Evolutionary conservation across 1,140 invertebrate genomes (phyloP).

Genomic region (Caenorhabditis inopinata): DNA sequence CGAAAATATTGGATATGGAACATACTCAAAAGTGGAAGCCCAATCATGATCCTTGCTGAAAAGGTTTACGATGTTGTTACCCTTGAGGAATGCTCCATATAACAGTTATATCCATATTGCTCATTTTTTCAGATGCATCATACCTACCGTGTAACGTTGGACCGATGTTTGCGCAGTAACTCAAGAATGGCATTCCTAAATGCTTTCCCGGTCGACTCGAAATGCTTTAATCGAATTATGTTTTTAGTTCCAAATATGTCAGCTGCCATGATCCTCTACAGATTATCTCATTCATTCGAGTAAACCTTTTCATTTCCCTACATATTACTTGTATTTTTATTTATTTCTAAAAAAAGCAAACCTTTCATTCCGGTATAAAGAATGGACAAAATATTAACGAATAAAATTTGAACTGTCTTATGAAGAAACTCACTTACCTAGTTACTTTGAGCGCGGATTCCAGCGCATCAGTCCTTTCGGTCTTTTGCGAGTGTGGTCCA

Average conservation of each 20-base stretch:
- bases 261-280: constrained; percentile 24
- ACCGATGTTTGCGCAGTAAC: neutral
- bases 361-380: neutral
- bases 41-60: too few relatives aligned
- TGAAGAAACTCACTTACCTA: too few relatives aligned
- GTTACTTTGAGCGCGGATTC: too few relatives aligned
- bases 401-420: neutral
- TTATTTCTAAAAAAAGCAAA: neutral
- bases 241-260: constrained; percentile 13
- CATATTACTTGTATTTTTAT: neutral
- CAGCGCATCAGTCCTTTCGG: too few relatives aligned
- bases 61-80: too few relatives aligned
- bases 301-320: neutral
- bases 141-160: neutral
- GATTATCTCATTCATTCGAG: constrained; percentile 16
- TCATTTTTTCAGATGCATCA: neutral
- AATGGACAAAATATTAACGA: constrained; percentile 8
- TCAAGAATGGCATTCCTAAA: constrained; percentile 1
- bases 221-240: constrained; percentile 17
- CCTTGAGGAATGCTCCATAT: too few relatives aligned
- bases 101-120: too few relatives aligned
- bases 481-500: too few relatives aligned
- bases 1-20: too few relatives aligned
- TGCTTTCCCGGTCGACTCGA: constrained; percentile 11
- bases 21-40: too few relatives aligned